These are phyloP conservation scores for Pseudomyrmex sp. DNA, from an alignment of 1,140 invertebrate genomes.

Conservation along the genomic window DNA sequence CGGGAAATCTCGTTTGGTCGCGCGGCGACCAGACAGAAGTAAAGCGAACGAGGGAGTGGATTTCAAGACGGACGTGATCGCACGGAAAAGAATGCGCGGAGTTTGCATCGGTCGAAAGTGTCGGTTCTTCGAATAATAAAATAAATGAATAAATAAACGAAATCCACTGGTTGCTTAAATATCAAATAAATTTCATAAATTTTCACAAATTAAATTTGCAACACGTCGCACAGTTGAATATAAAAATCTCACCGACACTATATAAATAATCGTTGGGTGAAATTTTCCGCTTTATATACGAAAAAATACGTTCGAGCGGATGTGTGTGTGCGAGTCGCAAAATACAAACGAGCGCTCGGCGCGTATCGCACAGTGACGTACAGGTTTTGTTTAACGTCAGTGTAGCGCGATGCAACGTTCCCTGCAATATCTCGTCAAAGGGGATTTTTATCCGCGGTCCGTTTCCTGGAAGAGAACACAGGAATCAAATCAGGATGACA, in stretches of 20 bases:
- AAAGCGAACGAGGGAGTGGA: slow-evolving; percentile 48
- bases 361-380: slow-evolving; percentile 17
- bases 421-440: slow-evolving; percentile 68
- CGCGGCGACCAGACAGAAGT: slow-evolving; percentile 65
- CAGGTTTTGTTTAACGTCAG: slow-evolving; percentile 63
- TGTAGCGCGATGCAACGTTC: slow-evolving; percentile 62
- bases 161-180: slow-evolving; percentile 25
- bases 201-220: not conserved
- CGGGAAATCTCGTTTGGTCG: slow-evolving; percentile 72
- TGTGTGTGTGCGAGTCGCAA: not conserved
- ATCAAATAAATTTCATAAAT: not conserved
- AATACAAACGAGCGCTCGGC: slow-evolving; percentile 42
- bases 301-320: not conserved
- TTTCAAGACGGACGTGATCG: slow-evolving; percentile 55
- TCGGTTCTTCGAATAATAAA: slow-evolving; percentile 18
- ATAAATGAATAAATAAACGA: not conserved
- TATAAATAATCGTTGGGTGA: not conserved
- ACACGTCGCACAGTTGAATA: not conserved
- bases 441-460: slow-evolving; percentile 73
- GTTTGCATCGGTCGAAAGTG: slow-evolving; percentile 36
- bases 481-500: slow-evolving; percentile 74
- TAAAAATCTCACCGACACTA: not conserved
- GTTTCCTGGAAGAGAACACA: slow-evolving; percentile 69
- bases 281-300: slow-evolving; percentile 17
- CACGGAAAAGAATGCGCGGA: slow-evolving; percentile 45